phyloP scores from a whole-genome alignment of 2,113 vertebrate species.

The Stegastes partitus region DNA sequence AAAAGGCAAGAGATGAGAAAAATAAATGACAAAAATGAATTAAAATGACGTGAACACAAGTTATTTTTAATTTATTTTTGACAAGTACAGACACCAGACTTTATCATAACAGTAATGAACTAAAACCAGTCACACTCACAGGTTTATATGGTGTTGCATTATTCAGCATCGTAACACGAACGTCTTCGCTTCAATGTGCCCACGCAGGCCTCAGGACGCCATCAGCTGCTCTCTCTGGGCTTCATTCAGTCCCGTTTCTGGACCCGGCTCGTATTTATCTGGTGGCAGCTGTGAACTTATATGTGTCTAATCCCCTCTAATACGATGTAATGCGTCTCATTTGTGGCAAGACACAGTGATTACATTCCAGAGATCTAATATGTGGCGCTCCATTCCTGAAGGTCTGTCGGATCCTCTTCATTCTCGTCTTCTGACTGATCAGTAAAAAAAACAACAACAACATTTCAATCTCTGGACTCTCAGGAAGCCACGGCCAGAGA shows the following conservation, averaged over 20 bases:
- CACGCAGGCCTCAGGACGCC: neutral
- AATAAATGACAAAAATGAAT: too few relatives aligned
- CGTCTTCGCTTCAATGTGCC: neutral
- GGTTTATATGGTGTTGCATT: too few relatives aligned
- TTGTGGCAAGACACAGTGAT: constrained; percentile 57
- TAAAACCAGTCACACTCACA: too few relatives aligned
- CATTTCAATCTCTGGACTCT: neutral
- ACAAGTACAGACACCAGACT: too few relatives aligned
- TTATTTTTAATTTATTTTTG: too few relatives aligned
- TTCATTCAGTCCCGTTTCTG: constrained; percentile 42
- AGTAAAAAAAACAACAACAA: constrained; percentile 10
- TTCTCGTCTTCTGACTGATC: constrained; percentile 1
- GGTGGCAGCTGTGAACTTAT: constrained; percentile 67
- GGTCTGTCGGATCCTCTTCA: constrained; percentile 25
- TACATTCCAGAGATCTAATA: constrained; percentile 41
- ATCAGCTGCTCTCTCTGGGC: neutral
- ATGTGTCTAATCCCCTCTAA: constrained; percentile 74
- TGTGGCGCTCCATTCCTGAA: constrained; percentile 36
- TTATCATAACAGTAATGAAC: too few relatives aligned
- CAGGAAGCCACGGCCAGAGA: neutral
- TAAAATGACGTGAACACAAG: too few relatives aligned
- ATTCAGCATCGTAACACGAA: neutral
- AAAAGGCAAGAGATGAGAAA: too few relatives aligned
- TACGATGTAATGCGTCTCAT: constrained; percentile 54
- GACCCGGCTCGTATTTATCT: constrained; percentile 52